phyloP scores from a whole-genome alignment of 2,113 vertebrate species.

The Oryzias woworae region DNA sequence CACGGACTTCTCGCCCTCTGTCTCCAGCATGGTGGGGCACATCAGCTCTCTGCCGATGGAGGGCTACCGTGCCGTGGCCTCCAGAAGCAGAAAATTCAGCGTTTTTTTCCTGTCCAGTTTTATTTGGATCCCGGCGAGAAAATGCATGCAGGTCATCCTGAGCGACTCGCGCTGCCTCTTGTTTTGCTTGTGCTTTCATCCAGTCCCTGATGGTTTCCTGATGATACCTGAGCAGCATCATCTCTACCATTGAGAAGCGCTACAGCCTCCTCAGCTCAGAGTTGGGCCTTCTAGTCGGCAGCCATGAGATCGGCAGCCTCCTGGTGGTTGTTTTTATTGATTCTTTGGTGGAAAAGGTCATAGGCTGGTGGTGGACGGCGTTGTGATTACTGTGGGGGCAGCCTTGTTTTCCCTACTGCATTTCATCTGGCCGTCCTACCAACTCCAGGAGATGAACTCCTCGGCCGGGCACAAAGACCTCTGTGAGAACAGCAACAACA shows the following conservation, averaged over 20 bases:
- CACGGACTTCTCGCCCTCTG: conserved; percentile 77
- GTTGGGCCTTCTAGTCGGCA: conserved; percentile 96
- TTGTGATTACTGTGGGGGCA: conserved; percentile 89
- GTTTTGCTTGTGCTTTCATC: conserved; percentile 98
- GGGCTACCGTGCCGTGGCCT: conserved; percentile 53
- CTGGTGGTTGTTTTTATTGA: conserved; percentile 97
- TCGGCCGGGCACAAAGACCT: conserved; percentile 87
- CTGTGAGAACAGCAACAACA: conserved; percentile 82
- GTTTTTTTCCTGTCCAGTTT: conserved; percentile 76
- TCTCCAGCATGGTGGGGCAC: conserved; percentile 74
- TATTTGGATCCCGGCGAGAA: conserved; percentile 77
- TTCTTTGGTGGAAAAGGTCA: conserved; percentile 91
- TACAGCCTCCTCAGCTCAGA: conserved; percentile 98
- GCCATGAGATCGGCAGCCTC: conserved; percentile 96
- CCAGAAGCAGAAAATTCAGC: conserved; percentile 68
- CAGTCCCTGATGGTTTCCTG: conserved; percentile 98
- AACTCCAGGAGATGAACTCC: conserved; percentile 93
- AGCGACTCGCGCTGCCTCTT: conserved; percentile 93
- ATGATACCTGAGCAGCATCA: conserved; percentile 99
- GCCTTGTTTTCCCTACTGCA: conserved; percentile 92
- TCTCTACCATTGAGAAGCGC: conserved; percentile 98
- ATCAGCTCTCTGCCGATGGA: conserved; percentile 73
- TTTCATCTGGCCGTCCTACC: conserved; percentile 94
- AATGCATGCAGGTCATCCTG: conserved; percentile 81
- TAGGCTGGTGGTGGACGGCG: conserved; percentile 90